Conservation (phyloP, 2,797 vertebrate genomes). For the Pseudotriccus pelzelni region DNA sequence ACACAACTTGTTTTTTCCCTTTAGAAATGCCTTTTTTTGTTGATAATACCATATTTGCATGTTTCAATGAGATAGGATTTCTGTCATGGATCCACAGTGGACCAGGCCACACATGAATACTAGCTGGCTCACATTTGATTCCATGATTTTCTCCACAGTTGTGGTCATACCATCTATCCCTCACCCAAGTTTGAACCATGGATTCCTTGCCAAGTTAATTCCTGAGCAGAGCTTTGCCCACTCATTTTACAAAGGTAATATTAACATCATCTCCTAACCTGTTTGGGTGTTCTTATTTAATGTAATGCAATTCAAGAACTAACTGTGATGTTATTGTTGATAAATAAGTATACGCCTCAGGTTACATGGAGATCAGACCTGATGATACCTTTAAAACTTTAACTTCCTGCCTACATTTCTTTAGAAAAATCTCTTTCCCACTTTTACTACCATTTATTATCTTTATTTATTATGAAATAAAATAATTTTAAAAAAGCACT, state of each 20-base stretch:
- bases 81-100: slow-evolving; percentile 63
- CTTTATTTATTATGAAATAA: neutral
- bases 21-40: slow-evolving; percentile 6
- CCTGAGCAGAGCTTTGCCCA: slow-evolving; percentile 83
- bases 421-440: slow-evolving; percentile 18
- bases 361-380: slow-evolving; percentile 65
- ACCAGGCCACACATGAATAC: slow-evolving; percentile 58
- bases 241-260: slow-evolving; percentile 85
- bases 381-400: slow-evolving; percentile 42
- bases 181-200: slow-evolving; percentile 84
- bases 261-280: slow-evolving; percentile 70
- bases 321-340: slow-evolving; percentile 58
- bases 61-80: slow-evolving; percentile 65
- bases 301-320: slow-evolving; percentile 56
- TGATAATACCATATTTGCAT: slow-evolving; percentile 65
- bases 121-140: slow-evolving; percentile 75
- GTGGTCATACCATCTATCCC: slow-evolving; percentile 83
- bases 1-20: slow-evolving; percentile 14
- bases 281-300: slow-evolving; percentile 70
- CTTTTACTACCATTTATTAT: neutral
- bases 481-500: neutral
- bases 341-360: slow-evolving; percentile 64
- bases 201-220: slow-evolving; percentile 84
- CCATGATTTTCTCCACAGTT: slow-evolving; percentile 81
- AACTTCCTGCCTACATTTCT: slow-evolving; percentile 32